Percentiles rank a stretch among this genome's conserved stretches.
These are phyloP conservation scores for Arbacia lixula DNA, from an alignment of 53 echinoderm and acorn worm genomes.

Conservation along the genomic window DNA sequence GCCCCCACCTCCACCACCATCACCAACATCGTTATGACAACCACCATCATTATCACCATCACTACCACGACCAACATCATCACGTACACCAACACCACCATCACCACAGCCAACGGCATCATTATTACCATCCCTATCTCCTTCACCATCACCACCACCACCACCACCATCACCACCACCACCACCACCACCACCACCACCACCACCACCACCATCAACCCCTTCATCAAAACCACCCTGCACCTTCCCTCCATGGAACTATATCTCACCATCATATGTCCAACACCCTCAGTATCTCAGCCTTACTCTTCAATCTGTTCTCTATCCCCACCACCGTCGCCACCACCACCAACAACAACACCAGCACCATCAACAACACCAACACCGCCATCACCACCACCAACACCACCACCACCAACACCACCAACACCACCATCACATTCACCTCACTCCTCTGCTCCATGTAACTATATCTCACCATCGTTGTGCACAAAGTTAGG, in stretches of 20 bases:
- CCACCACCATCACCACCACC: background rate
- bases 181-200: background rate
- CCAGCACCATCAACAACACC: background rate
- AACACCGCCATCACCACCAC: background rate
- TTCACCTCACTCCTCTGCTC: background rate
- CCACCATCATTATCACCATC: background rate
- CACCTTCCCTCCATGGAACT: slow-evolving; percentile 25
- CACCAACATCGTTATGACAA: background rate
- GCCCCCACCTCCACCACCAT: background rate
- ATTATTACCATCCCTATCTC: background rate
- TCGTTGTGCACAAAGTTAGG: slow-evolving; percentile 79
- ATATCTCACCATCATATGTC: no score
- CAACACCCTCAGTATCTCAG: no score
- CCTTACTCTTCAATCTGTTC: no score
- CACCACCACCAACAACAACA: background rate
- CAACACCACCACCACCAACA: background rate
- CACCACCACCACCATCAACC: background rate
- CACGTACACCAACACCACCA: background rate
- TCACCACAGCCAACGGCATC: background rate
- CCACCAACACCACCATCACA: background rate
- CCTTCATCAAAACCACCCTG: background rate
- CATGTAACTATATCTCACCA: slow-evolving; percentile 66
- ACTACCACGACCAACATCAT: background rate
- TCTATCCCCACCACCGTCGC: background rate
- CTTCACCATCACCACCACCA: background rate